Conservation (phyloP, 2,113 vertebrate species). For the Nycticorax nycticorax region DNA sequence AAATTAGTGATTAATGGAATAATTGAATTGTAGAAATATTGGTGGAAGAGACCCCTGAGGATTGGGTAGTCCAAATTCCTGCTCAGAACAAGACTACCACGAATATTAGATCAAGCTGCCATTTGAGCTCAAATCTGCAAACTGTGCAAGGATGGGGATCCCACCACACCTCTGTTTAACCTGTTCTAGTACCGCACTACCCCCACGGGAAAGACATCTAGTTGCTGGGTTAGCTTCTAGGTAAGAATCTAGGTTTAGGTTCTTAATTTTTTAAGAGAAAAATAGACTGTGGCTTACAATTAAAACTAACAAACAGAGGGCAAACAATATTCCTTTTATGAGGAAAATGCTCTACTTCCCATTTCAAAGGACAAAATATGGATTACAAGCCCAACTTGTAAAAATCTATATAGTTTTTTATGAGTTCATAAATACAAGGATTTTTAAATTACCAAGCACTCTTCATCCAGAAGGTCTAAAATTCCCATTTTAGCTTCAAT, state of each 20-base stretch:
- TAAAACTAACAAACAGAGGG: neutral
- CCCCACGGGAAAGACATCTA: neutral
- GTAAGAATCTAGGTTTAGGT: neutral
- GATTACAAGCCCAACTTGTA: neutral
- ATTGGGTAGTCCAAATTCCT: neutral
- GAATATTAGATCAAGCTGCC: neutral
- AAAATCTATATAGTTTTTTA: neutral
- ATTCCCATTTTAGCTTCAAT: conserved; percentile 98
- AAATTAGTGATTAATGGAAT: neutral
- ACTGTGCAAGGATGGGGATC: neutral
- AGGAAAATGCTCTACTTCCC: neutral
- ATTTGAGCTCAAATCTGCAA: fast-evolving
- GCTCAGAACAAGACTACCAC: neutral
- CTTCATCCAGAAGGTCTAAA: conserved; percentile 94
- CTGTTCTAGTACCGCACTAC: neutral
- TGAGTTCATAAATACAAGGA: neutral
- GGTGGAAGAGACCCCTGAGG: neutral
- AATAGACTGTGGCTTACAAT: neutral
- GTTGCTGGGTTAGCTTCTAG: neutral
- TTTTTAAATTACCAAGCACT: conserved; percentile 86
- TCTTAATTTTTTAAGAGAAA: neutral
- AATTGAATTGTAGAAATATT: neutral
- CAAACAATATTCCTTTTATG: neutral
- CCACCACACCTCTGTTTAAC: neutral
- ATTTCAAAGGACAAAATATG: neutral